A percentile compares a stretch with the other conserved stretches of the same genome.
Conservation (phyloP, 2,113 vertebrate species). For the Xenus cinereus region DNA sequence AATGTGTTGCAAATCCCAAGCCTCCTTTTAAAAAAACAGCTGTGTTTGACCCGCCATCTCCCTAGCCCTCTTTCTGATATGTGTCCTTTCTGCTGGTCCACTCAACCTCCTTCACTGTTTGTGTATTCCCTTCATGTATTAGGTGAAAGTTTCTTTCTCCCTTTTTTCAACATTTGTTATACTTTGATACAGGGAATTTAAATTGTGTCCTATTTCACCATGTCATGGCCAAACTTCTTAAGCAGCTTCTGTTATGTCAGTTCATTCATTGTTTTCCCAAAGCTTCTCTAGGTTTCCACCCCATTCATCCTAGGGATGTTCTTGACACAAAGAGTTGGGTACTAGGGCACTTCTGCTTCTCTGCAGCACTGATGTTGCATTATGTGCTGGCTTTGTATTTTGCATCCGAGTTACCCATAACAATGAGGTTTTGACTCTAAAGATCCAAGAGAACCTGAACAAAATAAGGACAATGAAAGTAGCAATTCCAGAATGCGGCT, state of each 20-base stretch:
- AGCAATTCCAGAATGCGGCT: background rate
- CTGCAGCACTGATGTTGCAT: background rate
- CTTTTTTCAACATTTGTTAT: background rate
- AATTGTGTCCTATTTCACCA: background rate
- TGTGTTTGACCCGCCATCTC: background rate
- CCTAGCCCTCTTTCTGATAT: background rate
- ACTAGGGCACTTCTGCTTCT: background rate
- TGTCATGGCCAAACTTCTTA: background rate
- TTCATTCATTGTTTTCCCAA: background rate
- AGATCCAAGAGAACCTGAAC: background rate
- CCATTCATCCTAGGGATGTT: background rate
- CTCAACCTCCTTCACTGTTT: background rate
- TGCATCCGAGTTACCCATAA: background rate
- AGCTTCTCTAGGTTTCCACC: background rate
- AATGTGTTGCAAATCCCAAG: background rate
- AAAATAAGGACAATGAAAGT: background rate
- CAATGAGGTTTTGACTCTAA: background rate
- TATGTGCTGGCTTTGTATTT: background rate
- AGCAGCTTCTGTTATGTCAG: background rate
- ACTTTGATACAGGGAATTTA: background rate
- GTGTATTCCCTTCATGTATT: background rate
- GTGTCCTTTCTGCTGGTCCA: background rate
- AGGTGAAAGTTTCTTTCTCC: background rate
- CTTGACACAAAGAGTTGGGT: background rate
- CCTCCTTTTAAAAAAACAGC: background rate